A percentile compares a stretch with the other conserved stretches of the same genome.
Evolutionary conservation across 1,140 invertebrate genomes (phyloP).

Genomic region (Batillaria attramentaria): DNA sequence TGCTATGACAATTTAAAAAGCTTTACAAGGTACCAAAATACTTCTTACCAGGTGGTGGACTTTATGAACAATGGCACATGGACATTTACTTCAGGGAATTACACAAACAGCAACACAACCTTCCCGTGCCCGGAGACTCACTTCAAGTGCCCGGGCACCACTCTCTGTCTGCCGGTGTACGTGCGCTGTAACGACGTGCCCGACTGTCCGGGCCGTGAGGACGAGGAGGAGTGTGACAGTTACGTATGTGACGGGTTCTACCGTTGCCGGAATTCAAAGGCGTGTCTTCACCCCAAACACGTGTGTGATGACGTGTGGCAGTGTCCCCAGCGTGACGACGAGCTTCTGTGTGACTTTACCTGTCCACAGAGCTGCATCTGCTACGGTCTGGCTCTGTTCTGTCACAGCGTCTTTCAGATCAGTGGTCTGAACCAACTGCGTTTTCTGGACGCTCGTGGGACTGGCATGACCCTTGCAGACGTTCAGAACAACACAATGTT

Average conservation of each 20-base stretch:
- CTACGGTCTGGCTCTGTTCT: neutral
- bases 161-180: neutral
- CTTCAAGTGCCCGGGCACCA: neutral
- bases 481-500: neutral
- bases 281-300: constrained; percentile 13
- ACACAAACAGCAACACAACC: too few relatives aligned
- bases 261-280: constrained; percentile 8
- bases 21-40: neutral
- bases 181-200: constrained; percentile 17
- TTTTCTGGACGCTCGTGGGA: neutral
- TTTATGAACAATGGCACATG: neutral
- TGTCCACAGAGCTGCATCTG: constrained; percentile 43
- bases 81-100: neutral
- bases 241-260: constrained; percentile 32
- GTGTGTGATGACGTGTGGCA: constrained; percentile 15
- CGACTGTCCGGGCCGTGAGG: constrained; percentile 1
- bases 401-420: neutral
- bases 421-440: neutral
- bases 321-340: constrained; percentile 32
- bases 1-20: neutral
- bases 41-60: neutral
- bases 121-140: neutral
- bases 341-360: constrained; percentile 20
- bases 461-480: neutral
- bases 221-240: constrained; percentile 2